Conservation (phyloP, 2,113 vertebrate genomes). For the Numenius arquata region DNA sequence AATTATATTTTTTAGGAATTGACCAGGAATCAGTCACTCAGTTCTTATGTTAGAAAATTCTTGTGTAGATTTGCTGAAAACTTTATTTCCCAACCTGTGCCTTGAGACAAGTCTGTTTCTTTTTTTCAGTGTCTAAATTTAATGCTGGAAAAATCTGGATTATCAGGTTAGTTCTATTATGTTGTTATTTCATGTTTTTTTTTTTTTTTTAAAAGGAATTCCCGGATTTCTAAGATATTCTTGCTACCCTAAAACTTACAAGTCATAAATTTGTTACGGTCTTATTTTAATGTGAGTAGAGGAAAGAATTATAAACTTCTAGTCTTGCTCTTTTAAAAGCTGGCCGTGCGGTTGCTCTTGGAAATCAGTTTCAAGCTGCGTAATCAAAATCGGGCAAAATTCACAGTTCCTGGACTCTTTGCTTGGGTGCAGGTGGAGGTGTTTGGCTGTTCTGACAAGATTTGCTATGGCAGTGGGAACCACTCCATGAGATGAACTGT, state of each 20-base stretch:
- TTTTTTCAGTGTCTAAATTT: constrained; percentile 83
- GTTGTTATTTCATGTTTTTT: background rate
- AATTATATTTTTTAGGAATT: background rate
- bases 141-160: constrained; percentile 83
- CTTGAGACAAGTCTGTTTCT: background rate
- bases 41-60: background rate
- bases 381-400: background rate
- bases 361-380: background rate
- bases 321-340: background rate
- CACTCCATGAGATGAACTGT: background rate
- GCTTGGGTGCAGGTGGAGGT: background rate
- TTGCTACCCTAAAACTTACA: background rate
- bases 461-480: background rate
- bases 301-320: background rate
- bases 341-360: background rate
- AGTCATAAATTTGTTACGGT: background rate
- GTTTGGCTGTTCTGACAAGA: background rate
- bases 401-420: background rate
- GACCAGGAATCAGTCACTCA: background rate
- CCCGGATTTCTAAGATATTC: background rate
- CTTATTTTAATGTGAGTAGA: background rate
- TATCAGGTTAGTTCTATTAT: constrained; percentile 79
- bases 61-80: background rate
- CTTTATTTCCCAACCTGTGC: background rate
- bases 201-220: background rate